A percentile compares a stretch with the other conserved stretches of the same genome.
phyloP scores from a whole-genome alignment of 2,797 vertebrate genomes.

The Orientallactaga sibirica region DNA sequence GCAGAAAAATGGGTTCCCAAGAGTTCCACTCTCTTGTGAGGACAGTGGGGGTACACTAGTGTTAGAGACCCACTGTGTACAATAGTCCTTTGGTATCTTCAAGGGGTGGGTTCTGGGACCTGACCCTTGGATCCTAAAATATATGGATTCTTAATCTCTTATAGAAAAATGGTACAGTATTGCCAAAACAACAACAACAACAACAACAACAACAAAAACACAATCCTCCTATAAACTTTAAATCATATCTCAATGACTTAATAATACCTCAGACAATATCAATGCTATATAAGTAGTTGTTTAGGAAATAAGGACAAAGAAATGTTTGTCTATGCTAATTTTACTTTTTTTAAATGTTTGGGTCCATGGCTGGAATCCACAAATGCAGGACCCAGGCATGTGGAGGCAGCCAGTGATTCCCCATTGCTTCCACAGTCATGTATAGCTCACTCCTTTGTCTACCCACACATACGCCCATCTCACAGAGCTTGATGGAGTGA shows the following conservation, averaged over 20 bases:
- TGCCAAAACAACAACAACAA: neutral
- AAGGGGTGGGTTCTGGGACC: neutral
- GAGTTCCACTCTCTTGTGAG: neutral
- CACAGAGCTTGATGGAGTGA: neutral
- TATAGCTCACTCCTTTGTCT: rapidly evolving
- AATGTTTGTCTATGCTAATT: neutral
- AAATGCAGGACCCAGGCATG: neutral
- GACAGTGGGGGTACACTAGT: neutral
- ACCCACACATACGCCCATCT: neutral
- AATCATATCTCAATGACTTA: neutral
- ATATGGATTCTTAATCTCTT: neutral
- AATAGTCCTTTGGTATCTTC: neutral
- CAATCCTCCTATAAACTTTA: neutral
- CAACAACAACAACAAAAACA: neutral
- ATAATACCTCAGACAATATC: neutral
- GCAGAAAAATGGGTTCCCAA: conserved; percentile 57
- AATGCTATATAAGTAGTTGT: neutral
- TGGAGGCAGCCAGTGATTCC: neutral
- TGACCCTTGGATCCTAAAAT: neutral
- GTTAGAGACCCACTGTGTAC: neutral
- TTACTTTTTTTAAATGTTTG: neutral
- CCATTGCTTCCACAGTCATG: neutral
- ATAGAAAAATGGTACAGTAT: neutral
- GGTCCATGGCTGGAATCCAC: neutral
- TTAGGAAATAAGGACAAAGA: neutral